These are phyloP conservation scores for Myotis findleyi DNA, from an alignment of 2,797 vertebrate species.

Conservation along the genomic window DNA sequence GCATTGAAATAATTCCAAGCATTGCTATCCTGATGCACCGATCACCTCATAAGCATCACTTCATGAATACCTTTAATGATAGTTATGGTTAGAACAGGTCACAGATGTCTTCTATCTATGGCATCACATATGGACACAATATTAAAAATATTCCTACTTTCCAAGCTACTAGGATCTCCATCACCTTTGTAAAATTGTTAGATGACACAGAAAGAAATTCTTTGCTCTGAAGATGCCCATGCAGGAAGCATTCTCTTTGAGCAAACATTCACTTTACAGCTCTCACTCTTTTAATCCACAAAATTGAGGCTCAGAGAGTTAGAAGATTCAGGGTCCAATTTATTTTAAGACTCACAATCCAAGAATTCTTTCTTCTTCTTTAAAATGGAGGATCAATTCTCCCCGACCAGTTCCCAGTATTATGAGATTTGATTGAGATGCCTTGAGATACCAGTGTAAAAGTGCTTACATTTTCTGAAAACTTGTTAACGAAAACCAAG, in stretches of 20 bases:
- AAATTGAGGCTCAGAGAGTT: not conserved
- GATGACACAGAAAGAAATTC: not conserved
- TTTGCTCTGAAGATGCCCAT: not conserved
- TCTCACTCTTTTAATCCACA: not conserved
- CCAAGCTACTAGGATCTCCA: not conserved
- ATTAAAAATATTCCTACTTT: not conserved
- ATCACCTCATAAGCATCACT: not conserved
- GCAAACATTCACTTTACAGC: not conserved
- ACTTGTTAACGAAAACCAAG: not conserved
- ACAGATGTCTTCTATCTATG: not conserved
- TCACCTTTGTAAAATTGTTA: not conserved
- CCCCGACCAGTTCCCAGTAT: not conserved
- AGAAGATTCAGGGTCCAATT: not conserved
- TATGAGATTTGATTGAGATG: not conserved
- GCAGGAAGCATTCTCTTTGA: not conserved
- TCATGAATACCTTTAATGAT: not conserved
- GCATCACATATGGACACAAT: not conserved
- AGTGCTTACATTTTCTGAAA: not conserved
- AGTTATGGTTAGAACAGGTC: not conserved
- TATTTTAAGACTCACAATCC: not conserved
- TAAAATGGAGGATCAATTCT: not conserved
- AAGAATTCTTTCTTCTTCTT: not conserved
- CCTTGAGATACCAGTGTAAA: not conserved
- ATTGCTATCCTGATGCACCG: not conserved
- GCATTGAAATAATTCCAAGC: not conserved